Conservation (phyloP, 2,888 invertebrate genomes). For the Amblyjoppa proteus region DNA sequence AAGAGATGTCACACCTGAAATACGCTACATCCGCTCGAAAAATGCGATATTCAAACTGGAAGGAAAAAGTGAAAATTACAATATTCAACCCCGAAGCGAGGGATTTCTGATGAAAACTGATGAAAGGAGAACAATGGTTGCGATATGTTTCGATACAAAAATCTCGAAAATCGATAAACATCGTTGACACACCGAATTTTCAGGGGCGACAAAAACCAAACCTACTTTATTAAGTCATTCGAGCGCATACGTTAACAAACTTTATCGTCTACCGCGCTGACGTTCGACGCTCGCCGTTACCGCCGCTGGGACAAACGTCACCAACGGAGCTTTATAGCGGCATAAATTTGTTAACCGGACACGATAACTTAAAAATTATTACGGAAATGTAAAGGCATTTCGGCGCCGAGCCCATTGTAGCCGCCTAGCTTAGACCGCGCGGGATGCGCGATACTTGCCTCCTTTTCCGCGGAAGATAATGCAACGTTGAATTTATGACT, state of each 20-base stretch:
- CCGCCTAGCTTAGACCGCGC: constrained; percentile 8
- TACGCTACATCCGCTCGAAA: too few species aligned
- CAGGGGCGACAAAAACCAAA: too few species aligned
- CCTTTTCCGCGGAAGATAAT: constrained; percentile 84
- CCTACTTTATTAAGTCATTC: not conserved
- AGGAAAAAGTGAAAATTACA: too few species aligned
- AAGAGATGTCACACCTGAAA: too few species aligned
- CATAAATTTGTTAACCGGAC: constrained; percentile 82
- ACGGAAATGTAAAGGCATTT: constrained; percentile 83
- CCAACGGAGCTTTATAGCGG: constrained; percentile 76
- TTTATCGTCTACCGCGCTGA: constrained; percentile 4
- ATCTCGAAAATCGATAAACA: too few species aligned
- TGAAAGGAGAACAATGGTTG: too few species aligned
- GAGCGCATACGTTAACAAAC: not conserved
- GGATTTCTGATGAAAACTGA: too few species aligned
- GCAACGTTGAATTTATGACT: constrained; percentile 81
- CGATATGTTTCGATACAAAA: too few species aligned
- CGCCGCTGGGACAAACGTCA: constrained; percentile 20
- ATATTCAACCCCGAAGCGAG: too few species aligned
- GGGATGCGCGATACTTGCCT: constrained; percentile 77
- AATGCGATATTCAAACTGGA: too few species aligned
- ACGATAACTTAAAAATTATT: constrained; percentile 84
- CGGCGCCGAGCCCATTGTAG: constrained; percentile 59
- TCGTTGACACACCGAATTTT: too few species aligned
- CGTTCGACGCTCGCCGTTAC: constrained; percentile 4